These are phyloP conservation scores for Sarotherodon lohbergeri DNA, from an alignment of 2,113 vertebrate genomes.

Conservation along the genomic window DNA sequence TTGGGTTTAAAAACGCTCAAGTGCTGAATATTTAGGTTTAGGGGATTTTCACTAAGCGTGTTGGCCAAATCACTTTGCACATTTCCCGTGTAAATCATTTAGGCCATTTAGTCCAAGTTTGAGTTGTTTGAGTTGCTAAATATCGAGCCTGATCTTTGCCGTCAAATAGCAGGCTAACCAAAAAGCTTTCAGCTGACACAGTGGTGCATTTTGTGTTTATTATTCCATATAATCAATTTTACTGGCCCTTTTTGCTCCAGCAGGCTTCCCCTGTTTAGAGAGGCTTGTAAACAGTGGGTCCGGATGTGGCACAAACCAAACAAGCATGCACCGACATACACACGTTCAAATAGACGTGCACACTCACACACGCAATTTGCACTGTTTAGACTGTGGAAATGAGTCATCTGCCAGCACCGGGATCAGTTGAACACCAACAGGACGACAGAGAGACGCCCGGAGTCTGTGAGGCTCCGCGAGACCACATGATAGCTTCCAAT, in stretches of 20 bases:
- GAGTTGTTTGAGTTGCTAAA: background rate
- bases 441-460: conserved; percentile 46
- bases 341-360: background rate
- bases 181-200: conserved; percentile 12
- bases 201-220: conserved; percentile 44
- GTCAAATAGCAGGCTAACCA: background rate
- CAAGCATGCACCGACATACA: conserved; percentile 5
- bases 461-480: conserved; percentile 25
- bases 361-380: conserved; percentile 43
- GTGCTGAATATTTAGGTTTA: background rate
- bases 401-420: conserved; percentile 50
- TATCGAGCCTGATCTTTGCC: background rate
- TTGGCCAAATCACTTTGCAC: conserved; percentile 4
- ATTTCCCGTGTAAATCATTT: conserved; percentile 2
- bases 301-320: conserved; percentile 65
- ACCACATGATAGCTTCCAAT: conserved; percentile 21
- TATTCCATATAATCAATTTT: conserved; percentile 52
- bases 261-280: conserved; percentile 66
- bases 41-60: background rate
- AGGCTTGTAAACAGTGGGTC: conserved; percentile 60
- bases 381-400: conserved; percentile 63
- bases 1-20: background rate
- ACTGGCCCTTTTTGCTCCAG: conserved; percentile 47
- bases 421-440: conserved; percentile 38
- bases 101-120: background rate